Evolutionary conservation across 1,140 invertebrate species (phyloP).

Genomic region (Centruroides vittatus): DNA sequence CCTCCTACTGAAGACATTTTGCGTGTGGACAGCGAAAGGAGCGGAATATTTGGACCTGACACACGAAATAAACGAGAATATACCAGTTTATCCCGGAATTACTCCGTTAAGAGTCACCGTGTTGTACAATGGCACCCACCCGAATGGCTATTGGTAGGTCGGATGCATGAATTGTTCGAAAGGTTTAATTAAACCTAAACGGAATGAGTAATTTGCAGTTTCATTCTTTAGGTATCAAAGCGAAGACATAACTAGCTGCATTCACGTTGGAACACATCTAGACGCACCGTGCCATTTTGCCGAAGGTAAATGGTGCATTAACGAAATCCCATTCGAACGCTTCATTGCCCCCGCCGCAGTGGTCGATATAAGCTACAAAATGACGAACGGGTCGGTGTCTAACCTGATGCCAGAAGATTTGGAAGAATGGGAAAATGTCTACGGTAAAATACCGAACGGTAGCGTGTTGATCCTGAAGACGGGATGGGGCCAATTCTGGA

Average conservation of each 20-base stretch:
- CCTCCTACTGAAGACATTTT: too few relatives aligned
- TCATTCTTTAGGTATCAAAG: constrained; percentile 32
- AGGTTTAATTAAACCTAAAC: too few relatives aligned
- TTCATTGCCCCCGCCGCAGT: constrained; percentile 21
- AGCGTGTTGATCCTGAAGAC: neutral
- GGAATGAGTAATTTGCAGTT: neutral
- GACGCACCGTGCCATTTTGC: constrained; percentile 50
- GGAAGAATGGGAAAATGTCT: neutral
- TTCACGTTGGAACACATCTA: constrained; percentile 48
- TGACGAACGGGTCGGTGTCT: neutral
- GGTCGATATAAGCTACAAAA: neutral
- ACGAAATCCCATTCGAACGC: constrained; percentile 40
- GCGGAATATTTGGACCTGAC: too few relatives aligned
- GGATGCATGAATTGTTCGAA: too few relatives aligned
- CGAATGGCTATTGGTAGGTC: too few relatives aligned
- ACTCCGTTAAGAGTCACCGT: too few relatives aligned
- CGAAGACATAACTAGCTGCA: constrained; percentile 39
- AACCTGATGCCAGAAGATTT: neutral
- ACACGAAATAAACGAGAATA: too few relatives aligned
- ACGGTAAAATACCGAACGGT: neutral
- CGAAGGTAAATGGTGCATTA: constrained; percentile 34
- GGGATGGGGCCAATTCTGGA: neutral
- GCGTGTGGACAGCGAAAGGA: too few relatives aligned
- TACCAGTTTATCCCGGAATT: too few relatives aligned
- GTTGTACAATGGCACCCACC: too few relatives aligned